These are phyloP conservation scores for Eunapius fragilis DNA, from an alignment of 37 sponge, comb jelly and placozoan genomes.

Conservation along the genomic window DNA sequence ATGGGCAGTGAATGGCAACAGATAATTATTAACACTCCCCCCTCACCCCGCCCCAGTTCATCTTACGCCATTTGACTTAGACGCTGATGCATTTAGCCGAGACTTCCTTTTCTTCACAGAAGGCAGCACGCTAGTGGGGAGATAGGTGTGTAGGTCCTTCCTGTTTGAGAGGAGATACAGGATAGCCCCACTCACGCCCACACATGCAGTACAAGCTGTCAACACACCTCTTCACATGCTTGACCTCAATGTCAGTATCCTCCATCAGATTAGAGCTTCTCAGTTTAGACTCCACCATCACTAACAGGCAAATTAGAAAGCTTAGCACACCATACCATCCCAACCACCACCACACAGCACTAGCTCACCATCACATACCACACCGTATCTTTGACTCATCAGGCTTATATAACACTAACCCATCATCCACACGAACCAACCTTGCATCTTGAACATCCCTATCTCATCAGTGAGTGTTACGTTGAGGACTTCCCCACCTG, in stretches of 20 bases:
- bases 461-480: conserved; percentile 78
- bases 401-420: no score
- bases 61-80: background rate
- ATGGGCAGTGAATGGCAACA: no score
- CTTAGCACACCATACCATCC: background rate
- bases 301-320: background rate
- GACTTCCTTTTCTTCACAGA: conserved; percentile 31
- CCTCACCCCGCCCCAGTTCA: no score
- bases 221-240: conserved; percentile 75
- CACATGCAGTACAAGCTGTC: background rate
- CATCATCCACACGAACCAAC: no score
- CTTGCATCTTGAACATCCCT: conserved; percentile 77
- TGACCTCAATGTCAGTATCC: conserved; percentile 66
- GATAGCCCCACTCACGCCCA: no score
- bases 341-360: background rate
- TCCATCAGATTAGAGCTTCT: conserved; percentile 49
- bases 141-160: conserved; percentile 57
- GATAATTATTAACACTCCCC: no score
- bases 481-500: conserved; percentile 38
- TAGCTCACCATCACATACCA: conserved; percentile 67
- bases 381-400: no score
- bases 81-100: background rate
- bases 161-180: conserved; percentile 8
- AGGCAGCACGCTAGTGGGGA: conserved; percentile 65
- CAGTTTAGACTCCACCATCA: conserved; percentile 34